Evolutionary conservation across 2,888 invertebrate genomes (phyloP), one percentile per base, ranked within the genome.

Genomic region (Clunio marinus): DNA sequence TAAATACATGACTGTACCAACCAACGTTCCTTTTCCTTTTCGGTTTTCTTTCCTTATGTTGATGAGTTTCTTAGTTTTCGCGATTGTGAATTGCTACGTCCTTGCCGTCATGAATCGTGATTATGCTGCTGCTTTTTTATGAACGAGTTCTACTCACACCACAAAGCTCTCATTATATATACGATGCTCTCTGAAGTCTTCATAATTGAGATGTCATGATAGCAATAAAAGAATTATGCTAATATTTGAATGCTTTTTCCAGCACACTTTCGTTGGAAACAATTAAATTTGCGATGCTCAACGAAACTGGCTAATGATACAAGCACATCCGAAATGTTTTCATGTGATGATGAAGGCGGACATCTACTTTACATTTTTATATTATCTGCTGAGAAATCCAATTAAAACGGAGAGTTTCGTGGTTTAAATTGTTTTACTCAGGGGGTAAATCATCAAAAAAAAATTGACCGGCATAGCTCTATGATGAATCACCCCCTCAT

Each of bases 181-280:
- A 51, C 7, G 51, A 51, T 17, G 22, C 17, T 8, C 22, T 51
- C 15, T 17, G 7, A 17, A 20, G 51, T 17, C 2, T 51, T 17
- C 10, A 17, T 51, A 51, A 51, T 51, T 51, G 51, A 51, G 51
- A 51, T 51, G 41, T 41, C 41, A 41, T 32, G 51, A 51, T 51
- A 51, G 22, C 51, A 51, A 51, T 51, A 22, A 17, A 22, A 2
- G 51, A 51, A 51, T 51, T 51, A 22, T 51, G 51, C 22, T 17
- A 51, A 51, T 51, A 22, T 22, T 51, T 51, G 51, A 51, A n/a
- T n/a, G 51, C 51, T 51, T 51, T 51, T 51, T 45, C 10, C 15
- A 32, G 32, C 10, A n/a, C n/a, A 10, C 32, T 32, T 32, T 5
- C 32, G 32, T 32, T 32, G 32, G 7, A 5, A 32, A 32, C 32